Evolutionary conservation across 2,113 vertebrate species (phyloP), one percentile per base, ranked within the genome.

Genomic region (Varanus salvator): DNA sequence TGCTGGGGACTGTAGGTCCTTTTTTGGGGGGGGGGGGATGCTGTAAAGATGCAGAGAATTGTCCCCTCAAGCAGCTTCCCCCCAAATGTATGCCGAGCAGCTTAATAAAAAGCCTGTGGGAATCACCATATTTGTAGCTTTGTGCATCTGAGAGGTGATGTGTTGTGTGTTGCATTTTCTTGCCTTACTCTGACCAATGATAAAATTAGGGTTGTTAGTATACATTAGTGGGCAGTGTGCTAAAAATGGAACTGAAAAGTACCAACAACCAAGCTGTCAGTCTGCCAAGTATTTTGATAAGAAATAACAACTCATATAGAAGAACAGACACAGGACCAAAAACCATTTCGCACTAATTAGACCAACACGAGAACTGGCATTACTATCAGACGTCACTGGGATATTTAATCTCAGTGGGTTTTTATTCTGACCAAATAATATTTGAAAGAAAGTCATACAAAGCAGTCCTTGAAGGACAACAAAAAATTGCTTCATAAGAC

Each of bases 301-400:
- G 80, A 93, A 92, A 38, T 85, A 88, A 72, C 71, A 85, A 60
- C 89, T 92, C 87, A 86, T 84, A 90, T 74, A 52, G 21, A 84
- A 89, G 80, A 68, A 66, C 19, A 76, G 38, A 84, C 1, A 84
- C 17, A 64, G 11, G 31, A 19, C 14, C 23, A 52, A 57, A 77
- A 88, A 78, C 72, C 71, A 80, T 94, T 94, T 94, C 94, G 85
- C 84, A 92, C n/a, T 85, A 91, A 87, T 93, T 94, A 94, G 86
- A 88, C 91, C 91, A 93, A 92, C 81, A 94, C 69, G 77, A 92
- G 88, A 87, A 90, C 80, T 81, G 89, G 34, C 89, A 2, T 1
- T 1, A 38, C 19, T 34, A 93, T 92, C 83, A 90, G 93, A 91
- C 84, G 38, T 85, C 93, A 95, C 52, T 84, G 44, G 82, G 87